Conservation (phyloP, 2,797 vertebrate genomes). For the Cottoperca gobio region DNA sequence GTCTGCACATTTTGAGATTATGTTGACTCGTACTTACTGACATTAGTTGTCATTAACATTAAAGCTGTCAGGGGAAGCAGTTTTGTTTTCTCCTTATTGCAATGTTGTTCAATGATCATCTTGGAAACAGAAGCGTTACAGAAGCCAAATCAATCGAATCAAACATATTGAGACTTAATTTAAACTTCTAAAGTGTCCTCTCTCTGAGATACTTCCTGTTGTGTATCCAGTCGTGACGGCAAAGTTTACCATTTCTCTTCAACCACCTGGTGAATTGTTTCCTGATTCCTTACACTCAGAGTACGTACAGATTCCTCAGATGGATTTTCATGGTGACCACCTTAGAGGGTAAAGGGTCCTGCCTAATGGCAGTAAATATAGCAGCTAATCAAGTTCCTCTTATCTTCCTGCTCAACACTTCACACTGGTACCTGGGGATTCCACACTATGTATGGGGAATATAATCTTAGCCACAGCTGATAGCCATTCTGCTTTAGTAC, state of each 20-base stretch:
- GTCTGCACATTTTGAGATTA: conserved; percentile 4
- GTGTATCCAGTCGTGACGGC: neutral
- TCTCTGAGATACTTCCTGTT: neutral
- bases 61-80: neutral
- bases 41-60: neutral
- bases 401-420: conserved; percentile 77
- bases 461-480: conserved; percentile 67
- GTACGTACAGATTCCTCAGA: conserved; percentile 16
- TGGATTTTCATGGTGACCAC: conserved; percentile 25
- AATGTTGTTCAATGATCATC: neutral
- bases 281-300: neutral
- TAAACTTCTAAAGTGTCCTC: neutral
- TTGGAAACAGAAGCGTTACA: conserved; percentile 5
- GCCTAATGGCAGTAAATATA: conserved; percentile 78
- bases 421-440: conserved; percentile 76
- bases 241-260: neutral
- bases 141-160: conserved; percentile 7
- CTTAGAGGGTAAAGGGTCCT: conserved; percentile 59
- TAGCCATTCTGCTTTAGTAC: conserved; percentile 38
- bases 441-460: conserved; percentile 69
- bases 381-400: conserved; percentile 73
- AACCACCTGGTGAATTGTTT: neutral
- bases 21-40: neutral
- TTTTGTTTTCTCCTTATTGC: neutral
- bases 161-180: neutral